These are phyloP conservation scores for Mesocricetus auratus DNA, from an alignment of 2,113 vertebrate species.

Conservation along the genomic window DNA sequence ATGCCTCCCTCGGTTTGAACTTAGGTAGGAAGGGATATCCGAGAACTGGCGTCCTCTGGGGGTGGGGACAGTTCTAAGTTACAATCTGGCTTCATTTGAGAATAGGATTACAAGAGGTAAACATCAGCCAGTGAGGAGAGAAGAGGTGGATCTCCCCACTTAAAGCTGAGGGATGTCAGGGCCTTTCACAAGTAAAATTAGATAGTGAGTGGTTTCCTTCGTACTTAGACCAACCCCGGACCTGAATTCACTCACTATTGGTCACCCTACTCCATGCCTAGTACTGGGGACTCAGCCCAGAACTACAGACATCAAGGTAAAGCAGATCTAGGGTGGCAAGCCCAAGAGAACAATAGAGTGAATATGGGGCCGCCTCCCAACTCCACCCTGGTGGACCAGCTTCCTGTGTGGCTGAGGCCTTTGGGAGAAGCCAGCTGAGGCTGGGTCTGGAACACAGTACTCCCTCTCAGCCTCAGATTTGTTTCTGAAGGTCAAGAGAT, in stretches of 20 bases:
- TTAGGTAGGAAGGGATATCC: neutral
- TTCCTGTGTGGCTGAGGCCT: neutral
- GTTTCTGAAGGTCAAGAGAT: neutral
- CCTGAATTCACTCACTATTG: neutral
- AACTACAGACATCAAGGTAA: neutral
- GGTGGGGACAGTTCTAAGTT: neutral
- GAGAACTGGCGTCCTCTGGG: neutral
- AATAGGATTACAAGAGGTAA: neutral
- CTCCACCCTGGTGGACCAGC: neutral
- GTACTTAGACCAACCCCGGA: neutral
- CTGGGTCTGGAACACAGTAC: too few species aligned
- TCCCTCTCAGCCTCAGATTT: neutral
- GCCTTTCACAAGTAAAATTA: neutral
- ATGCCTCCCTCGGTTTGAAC: neutral
- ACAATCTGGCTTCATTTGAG: neutral
- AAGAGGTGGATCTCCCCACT: neutral
- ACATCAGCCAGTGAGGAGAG: neutral
- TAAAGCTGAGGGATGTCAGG: neutral
- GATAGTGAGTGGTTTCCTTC: neutral
- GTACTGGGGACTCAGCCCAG: neutral
- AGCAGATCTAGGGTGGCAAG: neutral
- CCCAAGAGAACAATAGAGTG: neutral
- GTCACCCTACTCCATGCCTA: neutral
- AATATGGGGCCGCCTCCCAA: neutral
- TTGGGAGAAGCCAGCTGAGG: neutral